phyloP scores from a whole-genome alignment of 35 echinoderm and acorn worm genomes.

The Stichopus chloronotus region DNA sequence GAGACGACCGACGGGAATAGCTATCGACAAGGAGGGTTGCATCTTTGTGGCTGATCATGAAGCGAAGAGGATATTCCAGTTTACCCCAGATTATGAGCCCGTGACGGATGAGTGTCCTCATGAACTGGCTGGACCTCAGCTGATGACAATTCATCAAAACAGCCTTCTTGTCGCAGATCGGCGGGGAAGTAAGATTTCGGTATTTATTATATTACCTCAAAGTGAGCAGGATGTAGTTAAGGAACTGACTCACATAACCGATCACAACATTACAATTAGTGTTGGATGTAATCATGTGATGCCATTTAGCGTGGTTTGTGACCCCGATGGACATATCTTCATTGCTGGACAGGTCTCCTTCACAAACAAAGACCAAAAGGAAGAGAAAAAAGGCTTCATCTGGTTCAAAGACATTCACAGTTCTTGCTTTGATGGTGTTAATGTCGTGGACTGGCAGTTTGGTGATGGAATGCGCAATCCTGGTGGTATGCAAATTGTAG shows the following conservation, averaged over 20 bases:
- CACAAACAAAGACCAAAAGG: not conserved
- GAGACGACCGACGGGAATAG: conserved; percentile 7
- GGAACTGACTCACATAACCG: not conserved
- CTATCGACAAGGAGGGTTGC: conserved; percentile 24
- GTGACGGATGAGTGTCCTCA: not conserved
- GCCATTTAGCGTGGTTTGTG: conserved; percentile 23
- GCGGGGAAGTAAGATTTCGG: conserved; percentile 3
- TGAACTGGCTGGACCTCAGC: not conserved
- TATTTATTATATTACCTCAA: not conserved
- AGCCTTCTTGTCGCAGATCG: not conserved
- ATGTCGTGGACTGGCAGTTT: conserved; percentile 33
- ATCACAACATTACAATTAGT: not conserved
- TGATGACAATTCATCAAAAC: conserved; percentile 9
- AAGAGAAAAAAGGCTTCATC: not conserved
- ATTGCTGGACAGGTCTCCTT: not conserved
- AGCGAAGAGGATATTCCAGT: conserved; percentile 35
- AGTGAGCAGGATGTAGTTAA: not conserved
- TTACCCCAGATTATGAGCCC: not conserved
- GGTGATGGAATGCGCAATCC: conserved; percentile 40
- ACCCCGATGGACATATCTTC: not conserved
- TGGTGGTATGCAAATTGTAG: conserved; percentile 34
- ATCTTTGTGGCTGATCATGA: conserved; percentile 18
- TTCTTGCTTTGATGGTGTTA: not conserved
- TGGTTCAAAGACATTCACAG: conserved; percentile 33
- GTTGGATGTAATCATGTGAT: not conserved